A percentile compares a stretch with the other conserved stretches of the same genome.
phyloP scores from a whole-genome alignment of 2,888 invertebrate species.

The Caenorhabditis drosophilae region DNA sequence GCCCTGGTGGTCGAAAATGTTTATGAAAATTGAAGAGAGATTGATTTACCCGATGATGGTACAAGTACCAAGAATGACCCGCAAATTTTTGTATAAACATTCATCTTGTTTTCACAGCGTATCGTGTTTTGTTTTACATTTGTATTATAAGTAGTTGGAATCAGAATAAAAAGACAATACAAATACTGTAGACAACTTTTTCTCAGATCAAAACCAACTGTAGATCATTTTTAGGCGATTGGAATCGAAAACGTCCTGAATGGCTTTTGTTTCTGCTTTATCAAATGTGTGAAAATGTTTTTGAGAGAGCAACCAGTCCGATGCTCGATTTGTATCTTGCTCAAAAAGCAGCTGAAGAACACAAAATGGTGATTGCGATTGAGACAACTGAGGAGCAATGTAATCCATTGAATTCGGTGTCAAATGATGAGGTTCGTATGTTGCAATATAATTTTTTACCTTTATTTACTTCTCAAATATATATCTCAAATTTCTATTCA shows the following conservation, averaged over 20 bases:
- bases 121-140: no score
- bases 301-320: slow-evolving; percentile 71
- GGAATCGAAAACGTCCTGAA: slow-evolving; percentile 74
- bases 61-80: no score
- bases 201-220: no score
- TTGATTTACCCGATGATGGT: no score
- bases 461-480: no score
- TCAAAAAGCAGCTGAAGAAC: slow-evolving; percentile 67
- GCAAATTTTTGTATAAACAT: no score
- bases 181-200: not conserved
- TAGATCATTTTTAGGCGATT: no score
- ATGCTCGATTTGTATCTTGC: slow-evolving; percentile 74
- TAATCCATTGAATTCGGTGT: slow-evolving; percentile 73
- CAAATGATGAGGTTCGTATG: slow-evolving; percentile 72
- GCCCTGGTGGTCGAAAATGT: not conserved
- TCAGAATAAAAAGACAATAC: not conserved
- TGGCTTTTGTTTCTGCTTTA: slow-evolving; percentile 75
- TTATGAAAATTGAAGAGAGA: not conserved
- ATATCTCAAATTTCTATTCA: no score
- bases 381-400: slow-evolving; percentile 71
- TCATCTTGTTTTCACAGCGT: no score
- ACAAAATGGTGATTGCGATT: slow-evolving; percentile 34
- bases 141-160: no score
- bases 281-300: slow-evolving; percentile 71
- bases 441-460: no score